Evolutionary conservation across 37 sponge, comb jelly and placozoan species (phyloP), one percentile per base, ranked within the genome.

Genomic region (Petrosia ficiformis): DNA sequence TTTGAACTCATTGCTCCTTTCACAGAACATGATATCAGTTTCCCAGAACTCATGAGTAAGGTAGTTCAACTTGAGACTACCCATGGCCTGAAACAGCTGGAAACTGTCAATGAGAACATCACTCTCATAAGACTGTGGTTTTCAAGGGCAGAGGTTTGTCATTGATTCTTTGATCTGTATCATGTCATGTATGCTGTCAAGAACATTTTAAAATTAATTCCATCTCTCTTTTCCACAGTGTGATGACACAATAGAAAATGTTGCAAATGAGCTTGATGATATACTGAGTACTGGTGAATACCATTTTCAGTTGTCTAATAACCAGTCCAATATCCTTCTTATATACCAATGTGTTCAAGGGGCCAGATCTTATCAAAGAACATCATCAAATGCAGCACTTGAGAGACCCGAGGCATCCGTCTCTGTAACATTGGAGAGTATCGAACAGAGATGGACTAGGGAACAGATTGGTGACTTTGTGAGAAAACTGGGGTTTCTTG

Each of bases 391-490:
- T 5, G n/a, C 63, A 8, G 25, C 14, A 5, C 63, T 26, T 5
- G 28, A 11, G 6, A 29, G n/a, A 6, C 11, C 25, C 22, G 63
- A 61, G 5, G 54, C 39, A 21, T 11, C 75, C 10, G 11, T 59
- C 29, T 31, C 6, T 14, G 39, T 22, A 8, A 21, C 33, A n/a
- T 74, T 30, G 19, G 37, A 8, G 4, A 32, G 14, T 34, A 67
- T 63, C 14, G 75, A 76, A 6, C 63, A 61, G 76, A 25, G 21
- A 14, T 84, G 86, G 94, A 82, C 76, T 42, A 67, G 48, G 2
- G 90, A 88, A 57, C 86, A 84, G 69, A 84, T 95, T 57, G 73
- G 72, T 35, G 95, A 95, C 65, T 95, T 95, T 78, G 92, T 92
- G 35, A 80, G 92, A 48, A 91, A 88, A 59, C 77, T 95, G 29